Percentiles rank a stretch among this genome's conserved stretches.
Conservation (phyloP, 1,140 invertebrate species). For the Hormaphis cornu region DNA sequence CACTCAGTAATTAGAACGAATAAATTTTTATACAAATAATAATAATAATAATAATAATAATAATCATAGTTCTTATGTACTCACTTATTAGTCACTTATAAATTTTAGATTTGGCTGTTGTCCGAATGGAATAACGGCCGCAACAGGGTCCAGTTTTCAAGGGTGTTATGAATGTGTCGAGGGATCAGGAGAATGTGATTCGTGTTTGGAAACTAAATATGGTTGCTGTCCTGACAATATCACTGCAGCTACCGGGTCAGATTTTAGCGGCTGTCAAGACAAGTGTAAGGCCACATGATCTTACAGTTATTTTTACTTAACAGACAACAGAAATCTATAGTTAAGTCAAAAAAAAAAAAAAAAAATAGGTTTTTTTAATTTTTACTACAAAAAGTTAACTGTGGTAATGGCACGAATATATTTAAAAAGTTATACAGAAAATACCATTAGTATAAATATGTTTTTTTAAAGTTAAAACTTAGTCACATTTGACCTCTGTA, state of each 20-base stretch:
- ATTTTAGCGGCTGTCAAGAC: constrained; percentile 63
- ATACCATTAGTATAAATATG: no score
- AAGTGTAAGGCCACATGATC: no score
- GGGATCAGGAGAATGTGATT: constrained; percentile 34
- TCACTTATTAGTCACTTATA: neutral
- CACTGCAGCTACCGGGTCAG: constrained; percentile 59
- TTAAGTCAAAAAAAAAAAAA: no score
- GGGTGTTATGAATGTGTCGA: constrained; percentile 50
- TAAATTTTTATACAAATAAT: neutral
- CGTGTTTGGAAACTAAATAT: constrained; percentile 35
- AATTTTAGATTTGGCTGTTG: constrained; percentile 67
- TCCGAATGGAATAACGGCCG: constrained; percentile 73
- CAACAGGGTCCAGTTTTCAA: constrained; percentile 57
- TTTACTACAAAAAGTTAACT: no score
- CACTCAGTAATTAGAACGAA: constrained; percentile 23
- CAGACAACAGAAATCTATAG: neutral
- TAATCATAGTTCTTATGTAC: neutral
- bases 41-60: neutral
- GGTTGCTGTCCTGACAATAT: constrained; percentile 72
- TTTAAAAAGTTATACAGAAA: no score
- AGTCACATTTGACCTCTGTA: no score
- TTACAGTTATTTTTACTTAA: neutral
- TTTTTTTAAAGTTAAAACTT: no score
- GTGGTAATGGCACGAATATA: no score
- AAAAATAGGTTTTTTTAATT: no score